Conservation (phyloP, 1,140 invertebrate genomes). For the Asobara japonica region DNA sequence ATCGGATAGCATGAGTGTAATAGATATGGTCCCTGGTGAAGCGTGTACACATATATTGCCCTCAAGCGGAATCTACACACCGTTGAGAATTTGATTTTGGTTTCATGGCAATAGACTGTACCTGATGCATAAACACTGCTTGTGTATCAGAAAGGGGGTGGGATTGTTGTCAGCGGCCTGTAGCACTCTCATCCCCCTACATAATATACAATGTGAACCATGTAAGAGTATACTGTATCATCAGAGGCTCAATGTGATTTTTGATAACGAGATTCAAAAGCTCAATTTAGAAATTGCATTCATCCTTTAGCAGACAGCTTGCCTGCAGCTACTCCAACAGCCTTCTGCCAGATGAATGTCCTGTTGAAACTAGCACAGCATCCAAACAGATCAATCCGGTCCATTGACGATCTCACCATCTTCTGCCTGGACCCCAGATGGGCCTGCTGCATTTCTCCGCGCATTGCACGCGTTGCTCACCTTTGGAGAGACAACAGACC, state of each 20-base stretch:
- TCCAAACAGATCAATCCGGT: too few relatives aligned
- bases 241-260: neutral
- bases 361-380: too few relatives aligned
- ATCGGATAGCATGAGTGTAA: neutral
- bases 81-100: slow-evolving; percentile 18
- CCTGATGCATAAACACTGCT: neutral
- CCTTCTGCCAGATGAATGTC: too few relatives aligned
- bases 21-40: neutral
- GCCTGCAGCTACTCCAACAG: too few relatives aligned
- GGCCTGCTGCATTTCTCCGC: too few relatives aligned
- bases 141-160: neutral
- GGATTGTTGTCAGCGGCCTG: slow-evolving; percentile 3
- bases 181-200: neutral
- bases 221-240: slow-evolving; percentile 11
- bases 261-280: too few relatives aligned
- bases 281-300: too few relatives aligned
- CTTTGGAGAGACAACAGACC: too few relatives aligned
- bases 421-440: too few relatives aligned
- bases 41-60: neutral
- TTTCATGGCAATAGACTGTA: slow-evolving; percentile 4
- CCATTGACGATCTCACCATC: too few relatives aligned
- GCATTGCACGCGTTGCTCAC: too few relatives aligned
- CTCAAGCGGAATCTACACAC: slow-evolving; percentile 19
- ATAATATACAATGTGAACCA: slow-evolving; percentile 6
- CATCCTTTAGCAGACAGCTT: too few relatives aligned